Base-by-base conservation (phyloP, 2,888 invertebrate genomes). In the Epinotia ramella region DNA sequence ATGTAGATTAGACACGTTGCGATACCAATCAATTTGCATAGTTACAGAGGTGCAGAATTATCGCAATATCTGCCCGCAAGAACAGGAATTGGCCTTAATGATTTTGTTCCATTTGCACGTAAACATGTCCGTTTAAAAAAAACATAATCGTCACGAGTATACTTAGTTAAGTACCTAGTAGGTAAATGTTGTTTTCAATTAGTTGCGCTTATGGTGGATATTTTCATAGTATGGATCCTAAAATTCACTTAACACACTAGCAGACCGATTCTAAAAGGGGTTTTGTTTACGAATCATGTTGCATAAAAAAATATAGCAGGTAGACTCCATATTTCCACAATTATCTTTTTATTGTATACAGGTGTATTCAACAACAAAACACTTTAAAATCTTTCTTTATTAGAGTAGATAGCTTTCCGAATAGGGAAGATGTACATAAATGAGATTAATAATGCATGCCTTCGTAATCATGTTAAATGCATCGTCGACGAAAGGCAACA, bases 11-110 rank as follows among this genome's bases (percentile, higher is more conserved):
- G 62, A 72, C 72, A 76, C n/a, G 66, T 76, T 76, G 72, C 71
- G 71, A 71, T 76, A 63, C 71, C 76, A 76, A 76, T 76, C 75
- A 76, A 72, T 76, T 76, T 76, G 67, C 76, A 76, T 76, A 76
- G 53, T 76, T 76, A 72, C 67, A 76, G 62, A 67, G 63, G 72
- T 72, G 72, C 62, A 72, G 67, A 67, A 72, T 72, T 76, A 67
- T 76, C 72, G 72, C 72, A 72, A 76, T 67, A 72, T 76, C 66
- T 72, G 40, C 24, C 28, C 60, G 72, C 76, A 71, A 66, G 59
- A 76, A 72, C 71, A 66, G 66, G 67, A 67, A 76, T 72, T 72
- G 72, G 67, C 71, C 71, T 72, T 72, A 76, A 76, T 76, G 56
- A 74, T 69, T 68, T 56, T 57, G 62, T 44, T 40, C 62, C 44